Percentiles rank a stretch among this genome's conserved stretches.
These are phyloP conservation scores for Gorsachius goisagi DNA, from an alignment of 2,113 vertebrate genomes.

Conservation along the genomic window DNA sequence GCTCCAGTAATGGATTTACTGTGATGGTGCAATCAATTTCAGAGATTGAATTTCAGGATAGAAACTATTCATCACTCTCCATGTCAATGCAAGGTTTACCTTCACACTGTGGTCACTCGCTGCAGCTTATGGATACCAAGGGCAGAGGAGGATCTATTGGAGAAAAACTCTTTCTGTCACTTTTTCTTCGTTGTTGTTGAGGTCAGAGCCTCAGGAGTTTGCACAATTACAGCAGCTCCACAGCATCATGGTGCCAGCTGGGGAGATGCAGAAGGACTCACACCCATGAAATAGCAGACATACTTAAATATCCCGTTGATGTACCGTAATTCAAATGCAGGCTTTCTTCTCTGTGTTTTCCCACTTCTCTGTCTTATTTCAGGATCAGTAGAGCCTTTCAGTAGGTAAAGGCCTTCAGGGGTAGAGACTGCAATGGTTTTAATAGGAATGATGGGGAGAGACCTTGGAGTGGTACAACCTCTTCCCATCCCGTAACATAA, in stretches of 20 bases:
- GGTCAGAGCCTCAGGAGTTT: background rate
- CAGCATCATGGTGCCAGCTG: background rate
- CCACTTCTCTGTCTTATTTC: background rate
- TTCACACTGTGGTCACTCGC: conserved; percentile 49
- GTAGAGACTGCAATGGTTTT: background rate
- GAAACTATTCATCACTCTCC: conserved; percentile 63
- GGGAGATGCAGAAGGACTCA: background rate
- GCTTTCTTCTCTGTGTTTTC: background rate
- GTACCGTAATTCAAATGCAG: background rate
- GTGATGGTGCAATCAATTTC: conserved; percentile 62
- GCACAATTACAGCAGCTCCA: background rate
- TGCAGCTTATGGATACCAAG: background rate
- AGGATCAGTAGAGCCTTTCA: background rate
- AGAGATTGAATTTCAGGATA: conserved; percentile 67
- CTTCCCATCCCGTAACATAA: background rate
- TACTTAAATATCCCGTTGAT: background rate
- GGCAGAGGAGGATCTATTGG: background rate
- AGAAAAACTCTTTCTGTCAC: background rate
- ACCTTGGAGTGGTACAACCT: background rate
- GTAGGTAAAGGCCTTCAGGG: background rate
- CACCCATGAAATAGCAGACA: background rate
- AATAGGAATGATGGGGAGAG: background rate
- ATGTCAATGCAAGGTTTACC: conserved; percentile 38
- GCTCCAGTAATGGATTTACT: conserved; percentile 66
- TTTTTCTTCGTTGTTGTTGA: background rate